phyloP scores from a whole-genome alignment of 2,888 invertebrate genomes.

The Troides helena region DNA sequence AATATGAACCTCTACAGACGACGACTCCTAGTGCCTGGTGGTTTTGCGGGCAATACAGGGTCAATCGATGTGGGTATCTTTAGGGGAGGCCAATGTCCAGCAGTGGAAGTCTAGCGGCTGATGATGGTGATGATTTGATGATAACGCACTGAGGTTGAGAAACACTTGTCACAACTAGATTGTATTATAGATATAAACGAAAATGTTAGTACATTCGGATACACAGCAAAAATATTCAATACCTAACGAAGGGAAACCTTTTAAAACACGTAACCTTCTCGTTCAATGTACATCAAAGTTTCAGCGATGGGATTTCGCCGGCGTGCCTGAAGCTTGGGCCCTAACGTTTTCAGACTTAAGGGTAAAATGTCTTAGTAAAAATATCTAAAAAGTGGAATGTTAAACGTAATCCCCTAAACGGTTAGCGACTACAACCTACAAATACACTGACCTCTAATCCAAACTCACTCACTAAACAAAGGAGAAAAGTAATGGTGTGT shows the following conservation, averaged over 20 bases:
- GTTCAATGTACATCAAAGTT: conserved; percentile 4
- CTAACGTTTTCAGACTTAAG: conserved; percentile 39
- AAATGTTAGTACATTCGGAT: no score
- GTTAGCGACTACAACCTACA: conserved; percentile 30
- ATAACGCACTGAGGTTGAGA: background rate
- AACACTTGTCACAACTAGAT: background rate
- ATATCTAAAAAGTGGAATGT: conserved; percentile 47
- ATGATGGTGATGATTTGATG: no score
- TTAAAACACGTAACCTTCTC: conserved; percentile 10
- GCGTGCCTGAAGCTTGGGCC: conserved; percentile 28
- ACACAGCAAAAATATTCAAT: background rate
- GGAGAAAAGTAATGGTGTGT: background rate
- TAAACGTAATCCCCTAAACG: conserved; percentile 50
- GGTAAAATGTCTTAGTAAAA: conserved; percentile 38
- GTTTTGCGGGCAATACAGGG: no score
- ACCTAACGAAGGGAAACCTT: background rate
- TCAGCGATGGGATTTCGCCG: background rate
- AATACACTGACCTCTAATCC: conserved; percentile 11
- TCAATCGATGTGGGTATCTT: no score
- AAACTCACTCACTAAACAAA: background rate
- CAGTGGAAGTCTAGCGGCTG: no score
- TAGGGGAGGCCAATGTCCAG: no score
- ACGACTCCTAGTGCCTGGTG: no score
- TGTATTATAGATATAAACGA: background rate
- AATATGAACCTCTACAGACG: no score